A percentile compares a stretch with the other conserved stretches of the same genome.
These are phyloP conservation scores for Asarcornis scutulata DNA, from an alignment of 2,113 vertebrate species.

Conservation along the genomic window DNA sequence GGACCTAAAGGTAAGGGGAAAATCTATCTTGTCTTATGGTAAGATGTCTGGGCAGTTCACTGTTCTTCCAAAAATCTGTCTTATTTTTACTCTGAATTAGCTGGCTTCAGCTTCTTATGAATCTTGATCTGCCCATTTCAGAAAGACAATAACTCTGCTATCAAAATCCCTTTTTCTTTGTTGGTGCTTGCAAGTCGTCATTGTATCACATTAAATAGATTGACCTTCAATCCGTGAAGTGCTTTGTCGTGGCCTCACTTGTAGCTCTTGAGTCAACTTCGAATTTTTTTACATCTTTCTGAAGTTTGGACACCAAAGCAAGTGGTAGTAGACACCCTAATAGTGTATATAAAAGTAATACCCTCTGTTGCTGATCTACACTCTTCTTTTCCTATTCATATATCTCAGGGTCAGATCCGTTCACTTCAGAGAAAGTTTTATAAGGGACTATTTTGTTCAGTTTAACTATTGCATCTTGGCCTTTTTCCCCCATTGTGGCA, in stretches of 20 bases:
- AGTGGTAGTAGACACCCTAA: background rate
- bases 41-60: background rate
- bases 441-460: background rate
- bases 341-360: background rate
- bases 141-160: slow-evolving; percentile 13
- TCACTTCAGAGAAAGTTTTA: background rate
- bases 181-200: slow-evolving; percentile 30
- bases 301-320: background rate
- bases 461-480: background rate
- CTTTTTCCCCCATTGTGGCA: background rate
- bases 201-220: slow-evolving; percentile 21
- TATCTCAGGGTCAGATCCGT: background rate
- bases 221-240: slow-evolving; percentile 1
- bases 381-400: background rate
- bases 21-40: background rate
- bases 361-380: background rate
- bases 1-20: background rate
- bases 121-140: background rate
- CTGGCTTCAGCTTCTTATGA: background rate
- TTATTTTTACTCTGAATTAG: slow-evolving; percentile 20
- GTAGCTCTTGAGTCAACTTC: background rate
- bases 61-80: slow-evolving; percentile 5
- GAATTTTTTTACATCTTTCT: background rate
- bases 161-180: background rate
- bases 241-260: slow-evolving; percentile 6